Conservation (phyloP, 2,113 vertebrate genomes). For the Peromyscus polionotus region DNA sequence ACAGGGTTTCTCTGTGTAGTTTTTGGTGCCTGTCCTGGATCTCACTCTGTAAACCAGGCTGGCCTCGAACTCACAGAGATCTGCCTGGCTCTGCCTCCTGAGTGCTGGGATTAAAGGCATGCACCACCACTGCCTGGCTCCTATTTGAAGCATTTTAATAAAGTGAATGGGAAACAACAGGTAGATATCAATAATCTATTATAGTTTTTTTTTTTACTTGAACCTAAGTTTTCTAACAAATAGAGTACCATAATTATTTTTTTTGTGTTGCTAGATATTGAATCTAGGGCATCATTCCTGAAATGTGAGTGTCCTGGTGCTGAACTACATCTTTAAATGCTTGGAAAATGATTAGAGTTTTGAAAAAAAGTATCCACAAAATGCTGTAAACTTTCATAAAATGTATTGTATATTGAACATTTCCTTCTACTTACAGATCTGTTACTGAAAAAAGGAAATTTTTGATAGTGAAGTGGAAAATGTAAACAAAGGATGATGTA, state of each 20-base stretch:
- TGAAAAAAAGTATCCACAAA: slow-evolving; percentile 8
- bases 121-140: no score
- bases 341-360: neutral
- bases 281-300: neutral
- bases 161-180: neutral
- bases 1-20: no score
- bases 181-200: neutral
- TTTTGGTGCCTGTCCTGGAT: no score
- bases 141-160: slow-evolving; percentile 3
- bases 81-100: no score
- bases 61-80: no score
- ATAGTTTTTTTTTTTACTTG: neutral
- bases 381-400: neutral
- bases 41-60: no score
- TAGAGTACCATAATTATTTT: neutral
- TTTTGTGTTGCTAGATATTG: neutral
- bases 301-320: no score
- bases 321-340: neutral
- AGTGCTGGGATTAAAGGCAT: no score
- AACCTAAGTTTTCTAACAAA: neutral
- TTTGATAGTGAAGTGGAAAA: neutral
- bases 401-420: neutral
- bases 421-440: slow-evolving; percentile 14
- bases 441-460: neutral
- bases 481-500: neutral